These are phyloP conservation scores for Dicrurus megarhynchus DNA, from an alignment of 2,113 vertebrate species.

Conservation along the genomic window DNA sequence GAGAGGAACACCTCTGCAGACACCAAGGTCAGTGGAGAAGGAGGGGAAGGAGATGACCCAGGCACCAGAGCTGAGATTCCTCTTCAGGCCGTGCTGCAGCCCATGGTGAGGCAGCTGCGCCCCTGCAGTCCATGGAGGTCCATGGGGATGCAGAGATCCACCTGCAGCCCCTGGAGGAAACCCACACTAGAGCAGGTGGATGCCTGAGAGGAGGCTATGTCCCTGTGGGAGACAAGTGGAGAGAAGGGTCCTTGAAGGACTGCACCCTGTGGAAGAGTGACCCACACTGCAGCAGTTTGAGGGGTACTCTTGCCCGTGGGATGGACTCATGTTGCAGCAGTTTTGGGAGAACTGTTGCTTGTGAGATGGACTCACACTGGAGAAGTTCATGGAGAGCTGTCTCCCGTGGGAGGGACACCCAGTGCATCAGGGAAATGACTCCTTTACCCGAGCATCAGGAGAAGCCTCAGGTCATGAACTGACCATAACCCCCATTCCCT, in stretches of 20 bases:
- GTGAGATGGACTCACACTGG: neutral
- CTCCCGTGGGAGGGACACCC: neutral
- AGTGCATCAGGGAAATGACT: neutral
- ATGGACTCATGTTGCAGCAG: neutral
- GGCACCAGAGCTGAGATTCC: rapidly evolving
- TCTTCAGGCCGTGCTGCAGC: neutral
- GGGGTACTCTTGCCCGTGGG: neutral
- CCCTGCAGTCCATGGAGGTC: neutral
- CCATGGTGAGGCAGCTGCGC: no score
- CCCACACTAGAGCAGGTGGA: neutral
- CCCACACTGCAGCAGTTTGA: neutral
- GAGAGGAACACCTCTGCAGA: neutral
- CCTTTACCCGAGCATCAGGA: neutral
- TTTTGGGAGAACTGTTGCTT: neutral
- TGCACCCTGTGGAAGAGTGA: neutral
- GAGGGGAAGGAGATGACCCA: rapidly evolving
- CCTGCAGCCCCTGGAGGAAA: rapidly evolving
- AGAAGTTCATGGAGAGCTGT: neutral
- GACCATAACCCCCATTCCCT: neutral
- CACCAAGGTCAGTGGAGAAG: neutral
- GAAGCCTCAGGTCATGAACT: neutral
- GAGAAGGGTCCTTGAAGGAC: neutral
- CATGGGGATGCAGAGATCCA: neutral
- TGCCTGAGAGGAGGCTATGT: neutral
- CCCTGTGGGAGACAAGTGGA: no score